Evolutionary conservation across 2,797 vertebrate genomes (phyloP).

Genomic region (Syncerus caffer): DNA sequence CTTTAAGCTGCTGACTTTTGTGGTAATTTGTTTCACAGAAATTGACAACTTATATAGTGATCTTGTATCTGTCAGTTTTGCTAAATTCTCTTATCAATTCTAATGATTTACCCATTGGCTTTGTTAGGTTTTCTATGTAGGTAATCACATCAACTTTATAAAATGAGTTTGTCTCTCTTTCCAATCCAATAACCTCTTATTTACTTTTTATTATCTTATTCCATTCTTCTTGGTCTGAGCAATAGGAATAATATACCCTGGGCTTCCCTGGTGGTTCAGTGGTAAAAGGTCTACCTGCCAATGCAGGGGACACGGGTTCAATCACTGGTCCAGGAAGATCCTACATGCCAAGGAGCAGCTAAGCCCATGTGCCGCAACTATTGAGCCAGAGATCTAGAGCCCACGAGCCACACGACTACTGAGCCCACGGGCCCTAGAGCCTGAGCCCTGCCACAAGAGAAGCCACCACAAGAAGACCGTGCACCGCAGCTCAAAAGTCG

Average conservation of each 20-base stretch:
- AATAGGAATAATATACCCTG: not conserved
- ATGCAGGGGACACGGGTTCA: accelerated
- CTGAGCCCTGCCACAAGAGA: not conserved
- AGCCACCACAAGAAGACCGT: not conserved
- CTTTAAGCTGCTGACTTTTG: not conserved
- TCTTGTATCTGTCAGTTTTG: not conserved
- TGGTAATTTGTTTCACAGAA: accelerated
- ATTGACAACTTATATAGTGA: accelerated
- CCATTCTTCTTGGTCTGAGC: not conserved
- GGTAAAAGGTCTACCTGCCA: not conserved
- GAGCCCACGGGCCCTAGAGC: not conserved
- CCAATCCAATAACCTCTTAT: not conserved
- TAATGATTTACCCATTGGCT: not conserved
- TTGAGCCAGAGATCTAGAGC: not conserved
- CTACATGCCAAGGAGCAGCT: not conserved
- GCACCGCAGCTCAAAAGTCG: accelerated
- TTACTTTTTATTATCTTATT: not conserved
- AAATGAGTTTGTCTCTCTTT: not conserved
- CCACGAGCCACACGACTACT: accelerated
- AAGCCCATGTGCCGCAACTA: not conserved
- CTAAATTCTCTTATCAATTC: not conserved
- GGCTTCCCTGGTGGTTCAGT: not conserved
- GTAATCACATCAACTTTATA: not conserved
- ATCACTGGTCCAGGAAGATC: not conserved
- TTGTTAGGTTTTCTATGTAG: not conserved